These are phyloP conservation scores for Nannospalax galili DNA, from an alignment of 2,113 vertebrate genomes.

Conservation along the genomic window DNA sequence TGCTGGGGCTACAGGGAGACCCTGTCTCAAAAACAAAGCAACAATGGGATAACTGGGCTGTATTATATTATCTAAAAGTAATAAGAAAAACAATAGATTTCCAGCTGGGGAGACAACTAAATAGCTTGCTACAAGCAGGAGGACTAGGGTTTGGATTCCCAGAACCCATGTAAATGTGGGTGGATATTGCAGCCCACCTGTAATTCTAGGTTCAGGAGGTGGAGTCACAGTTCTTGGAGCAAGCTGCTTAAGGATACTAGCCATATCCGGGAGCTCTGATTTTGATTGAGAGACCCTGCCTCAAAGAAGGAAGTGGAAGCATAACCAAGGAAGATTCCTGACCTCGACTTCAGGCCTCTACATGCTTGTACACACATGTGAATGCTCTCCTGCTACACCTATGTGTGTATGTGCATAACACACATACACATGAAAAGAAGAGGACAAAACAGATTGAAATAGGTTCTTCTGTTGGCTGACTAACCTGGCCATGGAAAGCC, in stretches of 20 bases:
- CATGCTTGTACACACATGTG: neutral
- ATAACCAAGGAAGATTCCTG: neutral
- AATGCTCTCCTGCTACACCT: too few species aligned
- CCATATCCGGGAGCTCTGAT: neutral
- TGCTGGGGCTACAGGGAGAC: too few species aligned
- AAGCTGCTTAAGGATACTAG: neutral
- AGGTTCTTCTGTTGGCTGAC: neutral
- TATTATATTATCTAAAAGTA: neutral
- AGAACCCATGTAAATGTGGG: neutral
- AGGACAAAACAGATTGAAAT: neutral
- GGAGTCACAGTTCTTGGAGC: too few species aligned
- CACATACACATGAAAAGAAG: neutral
- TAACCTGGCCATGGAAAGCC: accelerated
- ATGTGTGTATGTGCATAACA: neutral
- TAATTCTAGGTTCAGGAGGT: neutral
- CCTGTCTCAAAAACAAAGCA: too few species aligned
- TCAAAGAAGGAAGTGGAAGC: neutral
- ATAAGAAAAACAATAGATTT: neutral
- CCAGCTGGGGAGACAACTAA: neutral
- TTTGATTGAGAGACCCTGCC: neutral
- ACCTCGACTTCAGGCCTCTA: neutral
- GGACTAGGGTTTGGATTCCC: neutral
- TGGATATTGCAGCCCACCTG: too few species aligned
- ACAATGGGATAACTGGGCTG: neutral
- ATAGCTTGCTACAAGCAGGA: neutral